A percentile compares a stretch with the other conserved stretches of the same genome.
Evolutionary conservation across 2,797 vertebrate genomes (phyloP).

Genomic region (Sebastes matsubarae): DNA sequence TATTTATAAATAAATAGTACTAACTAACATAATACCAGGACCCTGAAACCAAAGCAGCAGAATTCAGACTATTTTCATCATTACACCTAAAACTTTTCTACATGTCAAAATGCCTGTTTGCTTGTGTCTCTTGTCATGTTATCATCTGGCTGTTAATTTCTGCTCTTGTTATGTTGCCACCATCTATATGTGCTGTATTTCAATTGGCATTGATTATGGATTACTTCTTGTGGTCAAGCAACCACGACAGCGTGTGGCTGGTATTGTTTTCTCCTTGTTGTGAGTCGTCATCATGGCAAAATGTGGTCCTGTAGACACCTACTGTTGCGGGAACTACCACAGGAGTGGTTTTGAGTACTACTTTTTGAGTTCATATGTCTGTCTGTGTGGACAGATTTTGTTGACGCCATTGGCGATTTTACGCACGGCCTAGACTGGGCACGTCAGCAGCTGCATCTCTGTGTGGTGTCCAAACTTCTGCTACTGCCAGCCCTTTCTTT

Average conservation of each 20-base stretch:
- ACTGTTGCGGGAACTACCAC: background rate
- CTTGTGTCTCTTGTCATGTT: background rate
- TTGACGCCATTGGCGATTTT: fast-evolving
- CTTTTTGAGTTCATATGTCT: fast-evolving
- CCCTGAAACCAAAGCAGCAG: background rate
- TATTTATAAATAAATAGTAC: too few relatives aligned
- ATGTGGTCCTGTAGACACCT: background rate
- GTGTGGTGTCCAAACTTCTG: too few relatives aligned
- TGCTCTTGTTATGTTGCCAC: background rate
- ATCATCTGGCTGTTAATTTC: background rate
- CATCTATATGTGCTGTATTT: background rate
- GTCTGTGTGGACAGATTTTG: background rate
- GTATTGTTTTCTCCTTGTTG: background rate
- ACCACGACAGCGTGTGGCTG: background rate
- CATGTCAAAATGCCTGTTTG: background rate
- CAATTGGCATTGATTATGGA: background rate
- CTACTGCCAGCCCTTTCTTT: too few relatives aligned
- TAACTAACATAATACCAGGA: background rate
- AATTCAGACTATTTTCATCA: background rate
- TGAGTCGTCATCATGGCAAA: background rate
- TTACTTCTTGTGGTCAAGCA: background rate
- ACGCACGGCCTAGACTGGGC: fast-evolving
- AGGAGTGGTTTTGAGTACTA: background rate
- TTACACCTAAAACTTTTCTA: background rate
- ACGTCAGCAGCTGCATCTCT: too few relatives aligned